Evolutionary conservation across 2,113 vertebrate species (phyloP).

Genomic region (Aix galericulata): DNA sequence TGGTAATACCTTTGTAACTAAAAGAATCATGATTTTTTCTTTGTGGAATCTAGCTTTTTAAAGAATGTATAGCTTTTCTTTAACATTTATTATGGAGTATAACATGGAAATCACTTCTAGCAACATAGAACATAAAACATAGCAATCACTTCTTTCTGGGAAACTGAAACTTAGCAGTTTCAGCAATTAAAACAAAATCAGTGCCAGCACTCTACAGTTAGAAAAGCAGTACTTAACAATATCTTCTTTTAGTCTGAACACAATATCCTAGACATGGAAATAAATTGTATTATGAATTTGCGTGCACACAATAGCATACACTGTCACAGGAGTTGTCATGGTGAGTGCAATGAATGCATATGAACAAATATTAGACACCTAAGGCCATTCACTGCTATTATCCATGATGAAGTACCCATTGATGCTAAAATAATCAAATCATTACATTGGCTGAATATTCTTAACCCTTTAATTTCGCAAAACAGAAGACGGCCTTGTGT

Average conservation of each 20-base stretch:
- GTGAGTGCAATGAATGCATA: not conserved
- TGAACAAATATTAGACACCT: slow-evolving; percentile 6
- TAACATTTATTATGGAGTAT: not conserved
- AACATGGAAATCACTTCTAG: not conserved
- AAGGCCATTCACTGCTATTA: not conserved
- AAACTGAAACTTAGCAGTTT: not conserved
- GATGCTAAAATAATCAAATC: slow-evolving; percentile 18
- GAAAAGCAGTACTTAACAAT: not conserved
- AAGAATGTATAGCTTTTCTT: not conserved
- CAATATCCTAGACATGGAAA: not conserved
- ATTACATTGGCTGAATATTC: not conserved
- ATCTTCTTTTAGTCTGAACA: not conserved
- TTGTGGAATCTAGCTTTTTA: not conserved
- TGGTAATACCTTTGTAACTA: not conserved
- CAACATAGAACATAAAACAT: not conserved
- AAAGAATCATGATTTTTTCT: not conserved
- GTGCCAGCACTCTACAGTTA: not conserved
- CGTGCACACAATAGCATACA: not conserved
- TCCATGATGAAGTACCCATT: not conserved
- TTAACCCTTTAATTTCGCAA: slow-evolving; percentile 12
- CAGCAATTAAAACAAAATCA: not conserved
- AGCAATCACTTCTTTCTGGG: not conserved
- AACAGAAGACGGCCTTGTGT: not conserved
- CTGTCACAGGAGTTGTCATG: not conserved
- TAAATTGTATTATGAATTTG: not conserved